Conservation (phyloP, 37 sponge, comb jelly and placozoan species). For the Dysidea cf. avara region DNA sequence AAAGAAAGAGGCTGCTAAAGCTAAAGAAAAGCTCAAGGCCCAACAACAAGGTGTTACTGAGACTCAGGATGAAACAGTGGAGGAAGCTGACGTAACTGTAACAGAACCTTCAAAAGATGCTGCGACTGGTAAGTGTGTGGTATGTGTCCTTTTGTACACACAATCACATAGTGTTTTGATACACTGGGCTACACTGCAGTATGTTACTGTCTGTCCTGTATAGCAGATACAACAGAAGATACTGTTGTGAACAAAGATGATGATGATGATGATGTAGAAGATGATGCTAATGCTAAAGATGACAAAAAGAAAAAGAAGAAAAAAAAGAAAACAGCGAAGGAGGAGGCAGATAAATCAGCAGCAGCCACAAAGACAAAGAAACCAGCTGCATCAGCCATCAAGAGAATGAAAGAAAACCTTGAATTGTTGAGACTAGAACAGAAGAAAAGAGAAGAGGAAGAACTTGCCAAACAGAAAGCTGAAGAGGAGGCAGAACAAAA, state of each 20-base stretch:
- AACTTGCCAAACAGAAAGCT: slow-evolving; percentile 33
- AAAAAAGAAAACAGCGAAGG: slow-evolving; percentile 57
- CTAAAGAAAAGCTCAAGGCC: background rate
- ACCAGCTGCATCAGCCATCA: slow-evolving; percentile 40
- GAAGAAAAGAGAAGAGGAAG: slow-evolving; percentile 72
- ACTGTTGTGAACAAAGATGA: background rate
- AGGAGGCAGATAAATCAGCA: slow-evolving; percentile 21
- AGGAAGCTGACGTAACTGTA: background rate
- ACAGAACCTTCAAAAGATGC: background rate
- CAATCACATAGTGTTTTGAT: no score
- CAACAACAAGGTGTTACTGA: background rate
- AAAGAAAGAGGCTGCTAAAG: slow-evolving; percentile 7
- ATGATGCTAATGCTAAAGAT: slow-evolving; percentile 13
- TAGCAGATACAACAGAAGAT: background rate
- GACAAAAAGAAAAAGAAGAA: slow-evolving; percentile 75
- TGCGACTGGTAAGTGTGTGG: slow-evolving; percentile 1
- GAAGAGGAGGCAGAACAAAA: slow-evolving; percentile 75
- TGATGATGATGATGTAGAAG: slow-evolving; percentile 13
- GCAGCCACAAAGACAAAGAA: slow-evolving; percentile 1
- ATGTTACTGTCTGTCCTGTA: no score
- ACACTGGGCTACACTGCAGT: no score
- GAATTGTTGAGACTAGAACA: slow-evolving; percentile 60
- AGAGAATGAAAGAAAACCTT: slow-evolving; percentile 61
- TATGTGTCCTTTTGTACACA: no score
- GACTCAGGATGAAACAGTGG: background rate